Evolutionary conservation across 2,888 invertebrate genomes (phyloP), one percentile per base, ranked within the genome.

Genomic region (Pteria penguin): DNA sequence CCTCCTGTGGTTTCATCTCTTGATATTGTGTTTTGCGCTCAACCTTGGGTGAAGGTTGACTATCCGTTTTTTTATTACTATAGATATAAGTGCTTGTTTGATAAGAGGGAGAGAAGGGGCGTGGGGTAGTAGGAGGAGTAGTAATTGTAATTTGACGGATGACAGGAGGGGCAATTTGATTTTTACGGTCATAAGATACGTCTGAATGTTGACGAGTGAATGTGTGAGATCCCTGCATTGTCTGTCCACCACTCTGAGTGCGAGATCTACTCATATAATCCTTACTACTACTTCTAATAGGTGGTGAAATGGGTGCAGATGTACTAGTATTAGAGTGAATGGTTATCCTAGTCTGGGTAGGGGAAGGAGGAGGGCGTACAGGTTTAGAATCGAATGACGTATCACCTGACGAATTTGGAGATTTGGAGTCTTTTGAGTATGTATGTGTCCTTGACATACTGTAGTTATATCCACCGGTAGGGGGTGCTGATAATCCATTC

Each of bases 341-440:
- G 54, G 80, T 76, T 5, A 82, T 62, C 54, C 85, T 81, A 75
- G 82, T 84, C 76, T 81, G 80, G 14, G 80, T 83, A 18, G 88
- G 86, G 24, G 87, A 86, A 8, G 88, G 85, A 24, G 87, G 85
- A 57, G 87, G 85, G 78, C 86, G 85, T 75, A 86, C 87, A 68
- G 85, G 82, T 11, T 63, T 61, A 57, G 70, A 63, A 75, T 57
- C 80, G 80, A 36, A 77, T 71, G 69, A 70, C 52, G 65, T 60
- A 55, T 77, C 76, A 77, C 76, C 76, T 77, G 76, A 52, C 22
- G 69, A 69, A 27, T 75, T 70, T 26, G 76, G 73, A 32, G 82
- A 81, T 55, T 82, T 83, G 33, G 84, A 84, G 31, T 81, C 79
- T 58, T 80, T 79, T 70, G 80, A 82, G 18, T 8, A 45, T 60